These are phyloP conservation scores for Priocnemis perturbator DNA, from an alignment of 2,888 invertebrate genomes.

Conservation along the genomic window DNA sequence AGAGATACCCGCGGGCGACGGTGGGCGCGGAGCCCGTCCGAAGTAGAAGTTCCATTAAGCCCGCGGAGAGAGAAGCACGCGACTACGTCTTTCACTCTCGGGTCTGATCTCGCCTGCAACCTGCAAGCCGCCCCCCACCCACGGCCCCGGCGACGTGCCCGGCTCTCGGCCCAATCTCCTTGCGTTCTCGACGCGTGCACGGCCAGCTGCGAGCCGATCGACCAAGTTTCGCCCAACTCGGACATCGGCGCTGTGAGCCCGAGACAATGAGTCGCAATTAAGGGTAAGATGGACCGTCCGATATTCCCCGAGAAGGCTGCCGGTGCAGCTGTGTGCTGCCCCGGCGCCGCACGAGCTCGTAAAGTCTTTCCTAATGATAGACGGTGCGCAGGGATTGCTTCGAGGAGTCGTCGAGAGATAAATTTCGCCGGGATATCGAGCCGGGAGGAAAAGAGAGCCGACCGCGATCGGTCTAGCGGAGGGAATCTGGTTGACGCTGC, in stretches of 20 bases:
- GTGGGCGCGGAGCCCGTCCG: conserved; percentile 22
- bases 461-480: too few relatives aligned
- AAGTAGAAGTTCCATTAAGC: conserved; percentile 51
- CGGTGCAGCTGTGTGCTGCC: neutral
- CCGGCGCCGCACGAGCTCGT: neutral
- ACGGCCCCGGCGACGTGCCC: neutral
- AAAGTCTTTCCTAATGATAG: conserved; percentile 5
- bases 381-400: conserved; percentile 2
- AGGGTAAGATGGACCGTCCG: conserved; percentile 42
- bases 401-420: neutral
- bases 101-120: too few relatives aligned
- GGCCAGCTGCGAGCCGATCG: conserved; percentile 40
- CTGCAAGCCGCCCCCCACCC: too few relatives aligned
- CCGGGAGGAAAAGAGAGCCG: too few relatives aligned
- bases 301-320: conserved; percentile 28
- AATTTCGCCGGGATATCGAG: neutral
- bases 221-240: conserved; percentile 43
- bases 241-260: conserved; percentile 23
- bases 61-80: conserved; percentile 33
- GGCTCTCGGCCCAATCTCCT: too few relatives aligned
- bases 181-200: conserved; percentile 5
- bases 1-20: conserved; percentile 20
- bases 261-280: conserved; percentile 54
- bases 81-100: conserved; percentile 29
- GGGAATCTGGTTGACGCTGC: too few relatives aligned